Evolutionary conservation across 2,797 vertebrate species (phyloP), one percentile per base, ranked within the genome.

Genomic region (Danio kyathit): DNA sequence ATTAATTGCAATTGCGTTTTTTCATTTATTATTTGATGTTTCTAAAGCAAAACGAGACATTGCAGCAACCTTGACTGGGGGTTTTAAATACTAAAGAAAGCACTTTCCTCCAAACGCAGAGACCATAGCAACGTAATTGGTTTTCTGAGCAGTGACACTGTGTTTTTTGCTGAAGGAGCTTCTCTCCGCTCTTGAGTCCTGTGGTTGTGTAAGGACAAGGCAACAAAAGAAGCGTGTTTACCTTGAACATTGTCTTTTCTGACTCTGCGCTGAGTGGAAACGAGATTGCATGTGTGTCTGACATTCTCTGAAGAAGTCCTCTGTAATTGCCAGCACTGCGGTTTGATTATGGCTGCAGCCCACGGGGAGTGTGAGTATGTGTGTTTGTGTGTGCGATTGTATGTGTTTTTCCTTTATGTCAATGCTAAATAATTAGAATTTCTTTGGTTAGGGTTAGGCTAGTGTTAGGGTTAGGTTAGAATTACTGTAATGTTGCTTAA

Each of bases 191-290:
- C 44, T 54, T 11, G 16, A 14, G 6, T 51, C 38, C 72, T 51
- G 17, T 52, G 21, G 19, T 52, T 76, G 38, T 70, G 64, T 43
- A 38, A 40, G 75, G 13, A 49, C 43, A 13, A 64, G 65, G 46
- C 44, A 76, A 61, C 46, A 63, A 61, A 76, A 71, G 48, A 71
- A 79, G n/a, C 14, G 21, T 71, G 56, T 79, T 71, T 79, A 71
- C 76, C 76, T 79, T 79, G 66, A 79, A 52, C 76, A 52, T 79
- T 61, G 76, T 71, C 56, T 71, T 71, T 71, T 16, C n/a, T 0
- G 54, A 38, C 64, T 17, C 40, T 46, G 17, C 49, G 54, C 76
- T 72, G 57, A 48, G 65, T 29, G 29, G 29, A 61, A 74, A 61
- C 63, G n/a, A 54, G 66, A 80, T 41, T 56, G 67, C 78, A 13